These are phyloP conservation scores for Gorsachius magnificus DNA, from an alignment of 2,797 vertebrate genomes.

Conservation along the genomic window DNA sequence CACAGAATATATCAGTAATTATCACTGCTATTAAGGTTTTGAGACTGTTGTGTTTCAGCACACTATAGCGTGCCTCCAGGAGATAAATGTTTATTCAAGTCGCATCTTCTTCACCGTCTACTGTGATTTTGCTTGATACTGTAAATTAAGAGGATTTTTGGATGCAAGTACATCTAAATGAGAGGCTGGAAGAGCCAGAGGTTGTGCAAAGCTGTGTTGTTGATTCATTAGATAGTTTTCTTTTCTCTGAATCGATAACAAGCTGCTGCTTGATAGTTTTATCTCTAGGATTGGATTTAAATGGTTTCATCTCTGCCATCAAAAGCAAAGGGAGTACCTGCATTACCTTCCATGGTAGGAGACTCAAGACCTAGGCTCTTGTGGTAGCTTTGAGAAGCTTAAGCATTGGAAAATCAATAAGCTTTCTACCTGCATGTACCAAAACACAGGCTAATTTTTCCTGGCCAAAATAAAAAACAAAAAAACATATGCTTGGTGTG, in stretches of 20 bases:
- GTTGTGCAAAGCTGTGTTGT: not conserved
- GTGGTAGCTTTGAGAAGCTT: not conserved
- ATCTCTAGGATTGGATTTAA: not conserved
- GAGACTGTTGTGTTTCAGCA: not conserved
- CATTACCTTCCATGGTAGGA: not conserved
- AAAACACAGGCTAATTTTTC: not conserved
- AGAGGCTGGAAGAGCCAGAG: not conserved
- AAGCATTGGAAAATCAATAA: not conserved
- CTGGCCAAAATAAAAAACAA: not conserved
- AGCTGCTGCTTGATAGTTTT: not conserved
- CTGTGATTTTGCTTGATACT: not conserved
- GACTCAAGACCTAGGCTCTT: not conserved
- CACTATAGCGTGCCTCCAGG: not conserved
- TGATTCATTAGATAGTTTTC: not conserved
- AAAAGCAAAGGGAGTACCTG: not conserved
- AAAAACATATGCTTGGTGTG: rapidly evolving
- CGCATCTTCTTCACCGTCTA: not conserved
- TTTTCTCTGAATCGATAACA: not conserved
- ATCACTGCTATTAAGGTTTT: not conserved
- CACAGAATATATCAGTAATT: not conserved
- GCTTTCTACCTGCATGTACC: not conserved
- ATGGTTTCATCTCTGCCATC: not conserved
- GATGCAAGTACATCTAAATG: not conserved
- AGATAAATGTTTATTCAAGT: not conserved
- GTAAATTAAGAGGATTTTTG: not conserved